Evolutionary conservation across 2,797 vertebrate species (phyloP), one percentile per base, ranked within the genome.

Genomic region (Fratercula arctica): DNA sequence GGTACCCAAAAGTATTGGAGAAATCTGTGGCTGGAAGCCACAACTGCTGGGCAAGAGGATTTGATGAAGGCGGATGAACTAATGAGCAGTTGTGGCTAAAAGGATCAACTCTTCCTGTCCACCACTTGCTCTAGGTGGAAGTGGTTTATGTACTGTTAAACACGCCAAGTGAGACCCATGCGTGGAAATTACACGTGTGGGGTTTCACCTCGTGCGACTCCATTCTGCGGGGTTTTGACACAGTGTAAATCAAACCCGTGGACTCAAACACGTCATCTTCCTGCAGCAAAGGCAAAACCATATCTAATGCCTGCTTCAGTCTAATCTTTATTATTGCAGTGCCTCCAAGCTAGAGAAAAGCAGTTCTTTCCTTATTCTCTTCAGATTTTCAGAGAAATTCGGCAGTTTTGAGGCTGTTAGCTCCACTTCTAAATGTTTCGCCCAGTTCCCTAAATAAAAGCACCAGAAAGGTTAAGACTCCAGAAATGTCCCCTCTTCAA

Each of bases 111-210:
- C 11, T 70, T 76, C 10, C 41, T 16, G 3, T 33, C 13, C 41
- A 69, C 26, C 26, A 16, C 6, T 35, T 66, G 8, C 17, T 59
- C 16, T 24, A 7, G 6, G 10, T 61, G 69, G 77, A 68, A 56
- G 51, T 7, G 7, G 29, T 87, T 63, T 23, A 45, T 5, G 13
- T 41, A 16, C 29, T 53, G 39, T 46, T 46, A 41, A 46, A 68
- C 9, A 19, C 0, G 1, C 24, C 1, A 2, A 46, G 25, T 2
- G 41, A 72, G 33, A 60, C 6, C 26, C 57, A 21, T 4, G 0
- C 0, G 0, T 24, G 41, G 48, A 37, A 35, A 25, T 39, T 39
- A 31, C 28, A 3, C 1, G 8, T 3, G 1, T 31, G 35, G 54
- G 25, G 17, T 25, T 57, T 63, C 16, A 45, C 43, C 51, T n/a